These are phyloP conservation scores for Cordilura impudica DNA, from an alignment of 2,888 invertebrate species.

Conservation along the genomic window DNA sequence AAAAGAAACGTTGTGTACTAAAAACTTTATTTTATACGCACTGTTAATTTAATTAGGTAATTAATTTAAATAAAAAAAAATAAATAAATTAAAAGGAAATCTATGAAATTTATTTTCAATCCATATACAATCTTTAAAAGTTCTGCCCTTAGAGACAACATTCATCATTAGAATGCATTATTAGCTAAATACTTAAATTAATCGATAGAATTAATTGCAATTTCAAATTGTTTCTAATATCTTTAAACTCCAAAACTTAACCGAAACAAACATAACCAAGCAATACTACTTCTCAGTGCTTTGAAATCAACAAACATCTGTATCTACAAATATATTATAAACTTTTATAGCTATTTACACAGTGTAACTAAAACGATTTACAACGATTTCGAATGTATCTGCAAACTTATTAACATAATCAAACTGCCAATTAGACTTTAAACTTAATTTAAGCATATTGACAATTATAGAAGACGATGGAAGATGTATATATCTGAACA, in stretches of 20 bases:
- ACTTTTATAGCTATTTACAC: not conserved
- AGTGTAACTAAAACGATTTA: constrained; percentile 19
- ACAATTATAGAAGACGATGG: not conserved
- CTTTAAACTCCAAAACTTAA: not conserved
- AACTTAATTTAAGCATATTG: not conserved
- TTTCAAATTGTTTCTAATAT: constrained; percentile 14
- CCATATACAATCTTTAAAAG: too few species aligned
- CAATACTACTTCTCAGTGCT: not conserved
- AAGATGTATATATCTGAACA: not conserved
- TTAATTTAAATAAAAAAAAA: too few species aligned
- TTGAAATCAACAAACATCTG: constrained; percentile 2
- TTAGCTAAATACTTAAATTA: constrained; percentile 24
- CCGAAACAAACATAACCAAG: not conserved
- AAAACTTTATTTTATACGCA: too few species aligned
- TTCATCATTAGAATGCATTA: not conserved
- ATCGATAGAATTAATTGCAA: constrained; percentile 11
- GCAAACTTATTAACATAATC: not conserved
- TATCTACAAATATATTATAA: not conserved
- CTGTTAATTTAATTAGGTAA: too few species aligned
- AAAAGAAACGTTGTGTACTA: too few species aligned
- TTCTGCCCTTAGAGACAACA: constrained; percentile 8
- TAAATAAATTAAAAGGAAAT: too few species aligned
- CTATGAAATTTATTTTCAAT: too few species aligned
- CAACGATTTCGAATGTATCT: constrained; percentile 32
- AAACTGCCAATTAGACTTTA: constrained; percentile 40